phyloP scores from a whole-genome alignment of 2,797 vertebrate species.

The Acanthiza pusilla region DNA sequence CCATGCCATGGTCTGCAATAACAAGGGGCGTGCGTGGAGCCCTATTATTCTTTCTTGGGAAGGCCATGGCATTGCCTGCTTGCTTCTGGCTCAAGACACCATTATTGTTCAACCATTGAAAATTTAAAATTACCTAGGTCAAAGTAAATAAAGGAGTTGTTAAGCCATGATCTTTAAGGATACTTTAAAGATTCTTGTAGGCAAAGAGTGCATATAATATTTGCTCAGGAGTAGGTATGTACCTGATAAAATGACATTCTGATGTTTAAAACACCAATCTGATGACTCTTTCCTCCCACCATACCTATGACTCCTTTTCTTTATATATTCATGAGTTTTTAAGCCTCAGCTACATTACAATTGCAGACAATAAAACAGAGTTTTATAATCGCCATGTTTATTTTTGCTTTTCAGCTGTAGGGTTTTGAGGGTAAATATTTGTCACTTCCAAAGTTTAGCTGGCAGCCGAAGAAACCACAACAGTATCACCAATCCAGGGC shows the following conservation, averaged over 20 bases:
- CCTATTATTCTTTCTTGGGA: background rate
- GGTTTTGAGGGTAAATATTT: slow-evolving; percentile 13
- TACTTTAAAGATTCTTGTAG: slow-evolving; percentile 39
- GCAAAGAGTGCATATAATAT: slow-evolving; percentile 26
- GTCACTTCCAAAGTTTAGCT: background rate
- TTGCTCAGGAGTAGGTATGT: slow-evolving; percentile 49
- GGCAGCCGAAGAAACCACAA: background rate
- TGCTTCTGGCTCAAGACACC: background rate
- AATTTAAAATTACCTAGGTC: slow-evolving; percentile 38
- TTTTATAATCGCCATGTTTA: background rate
- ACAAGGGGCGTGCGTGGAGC: background rate
- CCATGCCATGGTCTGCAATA: background rate
- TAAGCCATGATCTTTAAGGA: slow-evolving; percentile 52
- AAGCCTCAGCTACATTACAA: background rate
- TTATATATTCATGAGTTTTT: slow-evolving; percentile 1
- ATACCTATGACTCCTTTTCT: background rate
- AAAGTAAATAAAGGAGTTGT: slow-evolving; percentile 46
- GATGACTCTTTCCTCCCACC: background rate
- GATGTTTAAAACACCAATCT: background rate
- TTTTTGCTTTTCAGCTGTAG: slow-evolving; percentile 3
- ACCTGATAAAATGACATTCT: slow-evolving; percentile 21
- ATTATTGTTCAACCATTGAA: background rate
- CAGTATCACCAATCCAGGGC: background rate
- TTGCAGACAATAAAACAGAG: background rate
- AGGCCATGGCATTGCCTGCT: background rate